Conservation (phyloP, 2,888 invertebrate species). For the Aspidapion aeneum region DNA sequence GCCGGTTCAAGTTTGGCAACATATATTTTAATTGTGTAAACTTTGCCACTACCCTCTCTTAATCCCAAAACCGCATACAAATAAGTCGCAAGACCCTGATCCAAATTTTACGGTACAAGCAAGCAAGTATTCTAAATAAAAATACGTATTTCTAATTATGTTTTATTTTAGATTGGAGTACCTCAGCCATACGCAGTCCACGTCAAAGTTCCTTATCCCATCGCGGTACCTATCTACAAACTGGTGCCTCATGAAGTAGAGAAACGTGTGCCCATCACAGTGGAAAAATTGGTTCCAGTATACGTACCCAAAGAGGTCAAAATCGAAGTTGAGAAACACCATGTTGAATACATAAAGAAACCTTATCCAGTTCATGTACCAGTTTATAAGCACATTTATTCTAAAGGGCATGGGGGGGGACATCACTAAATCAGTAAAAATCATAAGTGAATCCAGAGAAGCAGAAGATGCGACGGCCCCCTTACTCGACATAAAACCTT, state of each 20-base stretch:
- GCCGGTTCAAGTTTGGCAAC: too few relatives aligned
- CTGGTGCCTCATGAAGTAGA: constrained; percentile 68
- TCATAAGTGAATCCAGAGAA: too few relatives aligned
- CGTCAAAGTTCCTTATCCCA: constrained; percentile 66
- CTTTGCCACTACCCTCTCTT: too few relatives aligned
- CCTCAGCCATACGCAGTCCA: constrained; percentile 74
- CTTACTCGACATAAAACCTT: too few relatives aligned
- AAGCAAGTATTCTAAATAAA: too few relatives aligned
- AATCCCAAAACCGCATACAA: too few relatives aligned
- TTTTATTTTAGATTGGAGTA: constrained; percentile 45
- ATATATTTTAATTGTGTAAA: too few relatives aligned
- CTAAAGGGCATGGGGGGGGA: constrained; percentile 41
- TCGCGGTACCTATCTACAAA: constrained; percentile 70
- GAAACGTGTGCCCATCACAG: constrained; percentile 68
- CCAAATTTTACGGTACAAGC: too few relatives aligned
- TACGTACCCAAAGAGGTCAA: constrained; percentile 72
- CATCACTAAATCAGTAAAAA: background rate
- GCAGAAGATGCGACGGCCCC: too few relatives aligned
- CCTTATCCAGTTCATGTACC: constrained; percentile 73
- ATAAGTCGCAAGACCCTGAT: too few relatives aligned
- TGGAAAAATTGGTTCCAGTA: constrained; percentile 68
- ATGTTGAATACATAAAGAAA: constrained; percentile 60
- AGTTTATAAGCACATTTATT: constrained; percentile 71
- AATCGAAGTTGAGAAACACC: constrained; percentile 71
- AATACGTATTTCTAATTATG: too few relatives aligned